Percentiles rank a stretch among this genome's conserved stretches.
Evolutionary conservation across 2,888 invertebrate genomes (phyloP).

Genomic region (Hetaerina titia): DNA sequence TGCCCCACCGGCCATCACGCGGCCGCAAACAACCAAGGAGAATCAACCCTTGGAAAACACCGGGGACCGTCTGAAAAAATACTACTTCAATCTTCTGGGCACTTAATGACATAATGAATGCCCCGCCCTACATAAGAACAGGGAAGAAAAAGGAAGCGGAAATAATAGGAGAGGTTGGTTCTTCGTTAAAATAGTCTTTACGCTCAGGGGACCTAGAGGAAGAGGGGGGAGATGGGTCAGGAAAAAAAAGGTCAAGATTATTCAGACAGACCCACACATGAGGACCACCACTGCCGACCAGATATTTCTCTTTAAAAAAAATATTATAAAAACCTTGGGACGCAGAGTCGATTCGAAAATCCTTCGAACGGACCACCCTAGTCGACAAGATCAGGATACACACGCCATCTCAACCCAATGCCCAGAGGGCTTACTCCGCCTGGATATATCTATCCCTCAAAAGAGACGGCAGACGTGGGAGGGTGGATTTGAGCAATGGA

Average conservation of each 20-base stretch:
- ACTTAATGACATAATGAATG: conserved; percentile 21
- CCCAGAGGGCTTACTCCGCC: not conserved
- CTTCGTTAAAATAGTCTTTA: not conserved
- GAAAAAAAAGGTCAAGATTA: not conserved
- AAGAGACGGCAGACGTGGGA: not conserved
- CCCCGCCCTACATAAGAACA: not conserved
- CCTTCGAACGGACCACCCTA: not conserved
- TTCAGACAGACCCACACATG: not conserved
- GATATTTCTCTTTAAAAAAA: not conserved
- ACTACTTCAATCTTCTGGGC: not conserved
- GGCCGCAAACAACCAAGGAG: not conserved
- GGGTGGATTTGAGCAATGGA: conserved; percentile 4
- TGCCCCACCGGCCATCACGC: not conserved
- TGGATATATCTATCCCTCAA: not conserved
- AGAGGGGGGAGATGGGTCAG: not conserved
- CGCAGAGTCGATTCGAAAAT: not conserved
- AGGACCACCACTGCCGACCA: not conserved
- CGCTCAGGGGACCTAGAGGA: not conserved
- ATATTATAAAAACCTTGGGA: not conserved
- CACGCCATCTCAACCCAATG: not conserved
- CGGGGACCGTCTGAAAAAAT: not conserved
- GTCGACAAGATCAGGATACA: conserved; percentile 8
- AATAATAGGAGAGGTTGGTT: not conserved
- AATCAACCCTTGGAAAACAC: not conserved
- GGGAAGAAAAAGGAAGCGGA: not conserved